phyloP scores from a whole-genome alignment of 2,888 invertebrate species.

The Digitonthophagus gazella region DNA sequence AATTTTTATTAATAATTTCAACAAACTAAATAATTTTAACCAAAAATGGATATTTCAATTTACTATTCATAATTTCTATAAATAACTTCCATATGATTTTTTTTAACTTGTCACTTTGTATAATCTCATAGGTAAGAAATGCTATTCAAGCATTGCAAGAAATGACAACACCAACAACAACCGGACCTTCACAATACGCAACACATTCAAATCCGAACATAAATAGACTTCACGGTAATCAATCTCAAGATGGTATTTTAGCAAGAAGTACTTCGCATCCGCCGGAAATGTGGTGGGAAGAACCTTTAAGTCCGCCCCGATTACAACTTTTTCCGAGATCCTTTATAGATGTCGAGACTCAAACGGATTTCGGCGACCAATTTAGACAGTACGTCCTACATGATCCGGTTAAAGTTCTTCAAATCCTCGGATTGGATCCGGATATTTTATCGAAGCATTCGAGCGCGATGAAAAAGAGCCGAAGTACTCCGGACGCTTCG shows the following conservation, averaged over 20 bases:
- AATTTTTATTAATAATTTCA: too few relatives aligned
- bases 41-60: too few relatives aligned
- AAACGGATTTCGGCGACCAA: slow-evolving; percentile 63
- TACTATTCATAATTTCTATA: too few relatives aligned
- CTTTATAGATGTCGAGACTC: slow-evolving; percentile 52
- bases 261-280: slow-evolving; percentile 82
- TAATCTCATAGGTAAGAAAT: slow-evolving; percentile 65
- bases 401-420: slow-evolving; percentile 71
- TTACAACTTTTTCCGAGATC: slow-evolving; percentile 32
- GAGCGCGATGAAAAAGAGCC: slow-evolving; percentile 31
- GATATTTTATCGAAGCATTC: slow-evolving; percentile 41
- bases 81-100: too few relatives aligned
- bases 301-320: slow-evolving; percentile 34
- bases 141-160: slow-evolving; percentile 83
- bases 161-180: slow-evolving; percentile 59
- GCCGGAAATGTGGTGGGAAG: slow-evolving; percentile 78
- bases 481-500: slow-evolving; percentile 30
- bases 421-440: slow-evolving; percentile 71
- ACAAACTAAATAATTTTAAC: too few relatives aligned
- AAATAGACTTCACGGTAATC: slow-evolving; percentile 48
- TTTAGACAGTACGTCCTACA: slow-evolving; percentile 67
- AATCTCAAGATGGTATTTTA: slow-evolving; percentile 54
- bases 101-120: slow-evolving; percentile 7
- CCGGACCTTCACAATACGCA: slow-evolving; percentile 55
- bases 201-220: slow-evolving; percentile 79